These are phyloP conservation scores for Phytoseiulus persimilis DNA, from an alignment of 2,888 invertebrate genomes.

Conservation along the genomic window DNA sequence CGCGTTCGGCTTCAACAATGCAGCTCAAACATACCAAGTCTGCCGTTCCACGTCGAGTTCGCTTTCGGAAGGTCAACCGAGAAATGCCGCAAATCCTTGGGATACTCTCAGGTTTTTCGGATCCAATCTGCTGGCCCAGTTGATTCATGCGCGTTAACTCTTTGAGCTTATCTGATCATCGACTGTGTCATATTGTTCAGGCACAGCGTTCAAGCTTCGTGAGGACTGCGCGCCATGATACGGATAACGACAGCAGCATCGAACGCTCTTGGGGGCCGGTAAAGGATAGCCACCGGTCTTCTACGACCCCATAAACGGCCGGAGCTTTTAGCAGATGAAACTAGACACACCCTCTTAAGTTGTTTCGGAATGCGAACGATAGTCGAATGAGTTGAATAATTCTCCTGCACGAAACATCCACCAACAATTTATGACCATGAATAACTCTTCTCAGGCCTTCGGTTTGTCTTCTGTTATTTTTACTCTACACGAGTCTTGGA, in stretches of 20 bases:
- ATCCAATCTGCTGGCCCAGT: too few relatives aligned
- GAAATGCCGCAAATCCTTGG: too few relatives aligned
- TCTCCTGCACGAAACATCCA: not conserved
- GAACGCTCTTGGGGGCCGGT: not conserved
- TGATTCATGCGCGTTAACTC: too few relatives aligned
- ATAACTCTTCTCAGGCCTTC: too few relatives aligned
- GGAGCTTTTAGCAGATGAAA: slow-evolving; percentile 5
- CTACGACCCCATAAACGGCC: not conserved
- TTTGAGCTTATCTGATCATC: not conserved
- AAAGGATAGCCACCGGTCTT: not conserved
- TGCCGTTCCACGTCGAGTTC: too few relatives aligned
- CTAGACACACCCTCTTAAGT: not conserved
- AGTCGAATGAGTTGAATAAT: not conserved
- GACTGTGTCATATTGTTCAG: not conserved
- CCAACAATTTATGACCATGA: not conserved
- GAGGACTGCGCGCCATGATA: not conserved
- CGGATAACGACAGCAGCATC: not conserved
- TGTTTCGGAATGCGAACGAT: not conserved
- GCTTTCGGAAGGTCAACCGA: too few relatives aligned
- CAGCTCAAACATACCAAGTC: too few relatives aligned
- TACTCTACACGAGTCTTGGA: too few relatives aligned
- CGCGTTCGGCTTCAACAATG: too few relatives aligned
- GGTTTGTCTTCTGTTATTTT: too few relatives aligned
- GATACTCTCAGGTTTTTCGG: too few relatives aligned
- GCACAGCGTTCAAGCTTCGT: not conserved